Base-by-base conservation (phyloP, 2,888 invertebrate genomes). In the Zaprionus obscuricornis region DNA sequence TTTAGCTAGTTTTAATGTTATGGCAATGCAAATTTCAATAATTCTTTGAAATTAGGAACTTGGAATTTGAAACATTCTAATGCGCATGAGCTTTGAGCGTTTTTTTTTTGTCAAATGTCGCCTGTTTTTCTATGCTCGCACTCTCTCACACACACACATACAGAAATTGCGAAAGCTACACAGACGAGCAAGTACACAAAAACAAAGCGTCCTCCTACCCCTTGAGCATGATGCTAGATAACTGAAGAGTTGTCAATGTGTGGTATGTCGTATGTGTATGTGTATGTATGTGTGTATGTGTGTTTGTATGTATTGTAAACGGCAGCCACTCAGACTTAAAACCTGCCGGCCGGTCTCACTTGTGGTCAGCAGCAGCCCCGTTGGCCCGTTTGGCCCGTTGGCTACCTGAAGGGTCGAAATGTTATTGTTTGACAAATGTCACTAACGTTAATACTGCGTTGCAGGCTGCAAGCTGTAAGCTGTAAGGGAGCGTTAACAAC, bases 331-430 rank as follows among this genome's bases (percentile, higher is more conserved):
- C n/a, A 27, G 6, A 3, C 27, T 3, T 33, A 59, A 42, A 50
- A 47, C 57, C 78, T 66, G 67, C 84, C 84, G 75, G 75, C 75
- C 72, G 74, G 76, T 18, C 75, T 76, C 56, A 29, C 33, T 59
- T 55, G 63, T 60, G 60, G 76, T 78, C 75, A 82, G 54, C 72
- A n/a, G n/a, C n/a, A n/a, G n/a, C n/a, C n/a, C n/a, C n/a, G n/a
- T n/a, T n/a, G n/a, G n/a, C n/a, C n/a, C 39, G 43, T 46, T 66
- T 56, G 65, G 26, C 43, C 43, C 39, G 43, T 50, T 40, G 45
- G 55, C 66, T 57, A 78, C 71, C 58, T 43, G 31, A 52, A 66
- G 70, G 52, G 46, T 74, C 75, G 45, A 70, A 63, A 24, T 54
- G 43, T 52, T 71, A 52, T 43, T 52, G 45, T 73, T n/a, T 74